Conservation (phyloP, 2,888 invertebrate species). For the Heliconius aoede region DNA sequence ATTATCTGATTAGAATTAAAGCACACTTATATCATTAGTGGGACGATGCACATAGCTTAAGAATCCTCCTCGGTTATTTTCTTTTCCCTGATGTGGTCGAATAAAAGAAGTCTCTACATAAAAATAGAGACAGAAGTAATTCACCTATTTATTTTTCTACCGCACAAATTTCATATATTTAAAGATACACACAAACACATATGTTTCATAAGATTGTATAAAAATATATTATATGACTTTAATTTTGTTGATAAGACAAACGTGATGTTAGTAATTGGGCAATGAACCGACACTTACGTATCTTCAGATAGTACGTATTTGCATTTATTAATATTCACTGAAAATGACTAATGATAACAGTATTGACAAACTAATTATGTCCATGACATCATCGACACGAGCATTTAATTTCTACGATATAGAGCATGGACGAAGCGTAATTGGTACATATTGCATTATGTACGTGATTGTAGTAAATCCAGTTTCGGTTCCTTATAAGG, state of each 20-base stretch:
- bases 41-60: too few relatives aligned
- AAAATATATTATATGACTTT: background rate
- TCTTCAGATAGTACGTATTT: background rate
- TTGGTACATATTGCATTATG: background rate
- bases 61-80: too few relatives aligned
- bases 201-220: background rate
- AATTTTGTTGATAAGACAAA: background rate
- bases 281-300: background rate
- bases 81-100: too few relatives aligned
- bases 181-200: background rate
- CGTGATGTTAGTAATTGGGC: background rate
- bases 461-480: background rate
- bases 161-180: background rate
- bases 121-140: background rate
- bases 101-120: too few relatives aligned
- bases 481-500: background rate
- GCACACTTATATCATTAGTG: too few relatives aligned
- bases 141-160: background rate
- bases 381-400: background rate
- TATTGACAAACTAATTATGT: background rate
- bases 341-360: background rate
- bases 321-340: background rate
- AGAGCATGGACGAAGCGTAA: background rate
- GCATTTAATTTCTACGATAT: background rate
- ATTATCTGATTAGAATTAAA: too few relatives aligned